These are phyloP conservation scores for Dipodomys spectabilis DNA, from an alignment of 2,113 vertebrate genomes.

Conservation along the genomic window DNA sequence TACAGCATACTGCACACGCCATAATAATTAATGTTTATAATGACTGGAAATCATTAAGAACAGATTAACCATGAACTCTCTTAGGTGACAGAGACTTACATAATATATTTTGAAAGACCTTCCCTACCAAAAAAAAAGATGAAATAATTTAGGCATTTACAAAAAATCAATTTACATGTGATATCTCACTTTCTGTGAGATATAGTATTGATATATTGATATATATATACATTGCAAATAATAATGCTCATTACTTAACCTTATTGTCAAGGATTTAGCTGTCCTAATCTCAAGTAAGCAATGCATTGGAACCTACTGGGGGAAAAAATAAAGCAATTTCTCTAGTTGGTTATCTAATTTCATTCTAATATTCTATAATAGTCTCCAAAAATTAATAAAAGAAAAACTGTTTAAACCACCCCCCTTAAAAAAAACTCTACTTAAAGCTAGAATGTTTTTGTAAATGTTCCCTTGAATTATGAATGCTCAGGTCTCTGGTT, in stretches of 20 bases:
- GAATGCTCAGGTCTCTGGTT: conserved; percentile 6
- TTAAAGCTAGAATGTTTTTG: conserved; percentile 38
- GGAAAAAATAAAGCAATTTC: conserved; percentile 6
- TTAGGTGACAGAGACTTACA: conserved; percentile 50
- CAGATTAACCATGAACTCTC: conserved; percentile 49
- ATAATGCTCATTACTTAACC: neutral
- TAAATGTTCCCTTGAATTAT: conserved; percentile 44
- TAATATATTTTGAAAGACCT: conserved; percentile 39
- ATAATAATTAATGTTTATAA: conserved; percentile 63
- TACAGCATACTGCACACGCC: conserved; percentile 47
- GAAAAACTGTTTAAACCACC: neutral
- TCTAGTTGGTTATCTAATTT: neutral
- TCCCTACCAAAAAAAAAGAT: neutral
- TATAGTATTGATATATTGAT: neutral
- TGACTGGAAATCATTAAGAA: conserved; percentile 64
- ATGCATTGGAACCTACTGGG: neutral
- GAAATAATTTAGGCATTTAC: conserved; percentile 8
- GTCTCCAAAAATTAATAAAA: conserved; percentile 31
- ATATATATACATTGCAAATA: neutral
- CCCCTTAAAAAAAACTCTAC: neutral
- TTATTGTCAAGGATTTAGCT: neutral
- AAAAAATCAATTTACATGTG: conserved; percentile 43
- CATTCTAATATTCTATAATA: conserved; percentile 7
- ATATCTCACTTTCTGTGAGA: conserved; percentile 7
- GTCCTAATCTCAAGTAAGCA: neutral